Base-by-base conservation (phyloP, 1,140 invertebrate species). In the Parasteatoda tepidariorum region DNA sequence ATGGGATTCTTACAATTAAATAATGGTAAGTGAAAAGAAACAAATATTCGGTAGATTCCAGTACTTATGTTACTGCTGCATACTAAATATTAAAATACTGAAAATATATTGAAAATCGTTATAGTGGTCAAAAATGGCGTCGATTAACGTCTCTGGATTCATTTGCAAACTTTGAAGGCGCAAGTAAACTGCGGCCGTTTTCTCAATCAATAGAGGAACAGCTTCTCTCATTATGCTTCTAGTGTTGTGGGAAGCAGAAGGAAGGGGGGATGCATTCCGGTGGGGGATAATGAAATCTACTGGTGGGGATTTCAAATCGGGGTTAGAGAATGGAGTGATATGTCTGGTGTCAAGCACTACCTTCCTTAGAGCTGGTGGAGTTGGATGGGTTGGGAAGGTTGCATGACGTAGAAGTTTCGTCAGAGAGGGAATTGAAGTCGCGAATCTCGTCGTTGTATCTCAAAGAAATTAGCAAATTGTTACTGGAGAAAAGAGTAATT, bases 261-360 rank as follows among this genome's bases (percentile, higher is more conserved):
- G 15, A 11, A 24, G 9, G 15, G 22, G 26, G 61, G 68, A 18
- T 13, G 18, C 62, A 66, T 18, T 48, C 38, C 38, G 3, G 38
- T n/a, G 62, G 62, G 75, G 62, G 75, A 33, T 66, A 67, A 79
- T 79, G 76, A 79, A 79, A 79, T 79, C 76, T 68, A 79, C 76
- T 79, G 64, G 76, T 79, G 76, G 76, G 75, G 76, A 79, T 79
- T 79, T 79, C 41, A 59, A 79, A 79, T 79, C 76, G 62, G 59
- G 76, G n/a, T 55, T 24, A 41, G 48, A 28, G 30, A 26, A 79
- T 59, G 13, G 73, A 79, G 64, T 67, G 76, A 79, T 79, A 68
- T 34, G 62, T 68, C 62, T 68, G 41, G 28, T 57, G 62, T 57
- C 30, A 68, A n/a, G 38, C 61, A 7, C 4, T 64, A 15, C 71